Percentiles rank a stretch among this genome's conserved stretches.
These are phyloP conservation scores for Nasua narica DNA, from an alignment of 2,797 vertebrate species.

Conservation along the genomic window DNA sequence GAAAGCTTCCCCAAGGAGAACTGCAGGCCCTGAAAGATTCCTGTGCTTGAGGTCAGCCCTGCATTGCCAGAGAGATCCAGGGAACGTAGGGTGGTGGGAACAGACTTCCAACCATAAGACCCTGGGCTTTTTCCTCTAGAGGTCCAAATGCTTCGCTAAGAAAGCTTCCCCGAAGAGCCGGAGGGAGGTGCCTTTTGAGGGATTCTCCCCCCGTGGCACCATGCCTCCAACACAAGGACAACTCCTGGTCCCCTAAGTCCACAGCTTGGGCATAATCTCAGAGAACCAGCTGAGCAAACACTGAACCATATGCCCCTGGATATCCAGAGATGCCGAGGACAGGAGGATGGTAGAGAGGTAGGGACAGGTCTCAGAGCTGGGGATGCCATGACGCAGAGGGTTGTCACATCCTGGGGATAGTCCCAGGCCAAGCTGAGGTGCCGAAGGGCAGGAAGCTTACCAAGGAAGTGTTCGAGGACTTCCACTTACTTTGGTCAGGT, in stretches of 20 bases:
- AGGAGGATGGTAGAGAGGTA: neutral
- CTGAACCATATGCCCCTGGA: constrained; percentile 49
- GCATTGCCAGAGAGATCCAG: constrained; percentile 75
- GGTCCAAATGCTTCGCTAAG: constrained; percentile 60
- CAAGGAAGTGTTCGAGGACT: constrained; percentile 84
- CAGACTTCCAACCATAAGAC: constrained; percentile 65
- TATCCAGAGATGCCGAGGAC: constrained; percentile 45
- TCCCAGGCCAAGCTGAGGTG: constrained; percentile 85
- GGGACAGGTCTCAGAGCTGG: fast-evolving
- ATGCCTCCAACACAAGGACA: constrained; percentile 54
- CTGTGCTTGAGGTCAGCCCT: constrained; percentile 35
- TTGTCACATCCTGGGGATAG: constrained; percentile 82
- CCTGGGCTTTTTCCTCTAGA: constrained; percentile 66
- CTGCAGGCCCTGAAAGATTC: constrained; percentile 51
- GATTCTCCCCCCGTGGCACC: neutral
- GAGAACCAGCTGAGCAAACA: constrained; percentile 72
- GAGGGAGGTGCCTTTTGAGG: fast-evolving
- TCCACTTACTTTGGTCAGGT: constrained; percentile 86
- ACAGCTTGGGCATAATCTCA: constrained; percentile 49
- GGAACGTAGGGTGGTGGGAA: constrained; percentile 41
- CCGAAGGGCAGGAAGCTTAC: constrained; percentile 81
- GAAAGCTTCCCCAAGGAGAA: constrained; percentile 71
- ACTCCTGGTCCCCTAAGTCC: constrained; percentile 69
- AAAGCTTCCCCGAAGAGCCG: constrained; percentile 55
- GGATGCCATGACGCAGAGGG: fast-evolving